Conservation (phyloP, 2,888 invertebrate genomes). For the Lasius platythorax region DNA sequence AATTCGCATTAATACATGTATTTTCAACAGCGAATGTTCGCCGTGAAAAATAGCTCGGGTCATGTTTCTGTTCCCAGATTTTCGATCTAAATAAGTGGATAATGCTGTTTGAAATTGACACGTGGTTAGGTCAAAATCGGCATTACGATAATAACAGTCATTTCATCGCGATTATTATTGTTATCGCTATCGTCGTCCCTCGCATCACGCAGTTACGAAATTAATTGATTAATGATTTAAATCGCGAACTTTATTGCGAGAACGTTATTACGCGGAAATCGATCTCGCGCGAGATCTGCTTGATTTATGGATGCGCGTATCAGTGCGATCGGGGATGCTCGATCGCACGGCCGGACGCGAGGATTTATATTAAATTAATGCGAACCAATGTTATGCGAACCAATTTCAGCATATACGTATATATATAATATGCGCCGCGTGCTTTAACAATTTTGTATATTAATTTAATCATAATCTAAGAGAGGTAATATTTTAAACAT, state of each 20-base stretch:
- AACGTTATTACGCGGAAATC: constrained; percentile 38
- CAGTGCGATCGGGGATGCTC: constrained; percentile 19
- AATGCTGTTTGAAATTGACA: constrained; percentile 9
- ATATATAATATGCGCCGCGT: not conserved
- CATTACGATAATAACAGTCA: constrained; percentile 29
- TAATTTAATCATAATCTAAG: constrained; percentile 1
- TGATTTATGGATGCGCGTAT: constrained; percentile 41
- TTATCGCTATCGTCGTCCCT: constrained; percentile 1
- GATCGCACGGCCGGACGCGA: constrained; percentile 13
- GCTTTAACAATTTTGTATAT: constrained; percentile 14
- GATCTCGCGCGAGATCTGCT: constrained; percentile 34
- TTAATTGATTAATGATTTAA: constrained; percentile 39
- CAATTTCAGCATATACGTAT: constrained; percentile 6
- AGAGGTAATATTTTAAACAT: not conserved
- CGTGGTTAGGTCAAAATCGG: not conserved
- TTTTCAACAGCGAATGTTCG: not conserved
- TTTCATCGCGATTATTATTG: constrained; percentile 25
- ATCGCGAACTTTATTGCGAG: constrained; percentile 21
- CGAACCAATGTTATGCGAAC: not conserved
- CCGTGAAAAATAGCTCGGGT: not conserved
- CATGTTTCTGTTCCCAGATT: not conserved
- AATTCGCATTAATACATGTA: not conserved
- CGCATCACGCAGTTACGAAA: constrained; percentile 16
- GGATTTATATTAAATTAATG: constrained; percentile 48
- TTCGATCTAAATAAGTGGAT: not conserved